phyloP scores from a whole-genome alignment of 2,113 vertebrate genomes.

The Tretioscincus oriximinensis region DNA sequence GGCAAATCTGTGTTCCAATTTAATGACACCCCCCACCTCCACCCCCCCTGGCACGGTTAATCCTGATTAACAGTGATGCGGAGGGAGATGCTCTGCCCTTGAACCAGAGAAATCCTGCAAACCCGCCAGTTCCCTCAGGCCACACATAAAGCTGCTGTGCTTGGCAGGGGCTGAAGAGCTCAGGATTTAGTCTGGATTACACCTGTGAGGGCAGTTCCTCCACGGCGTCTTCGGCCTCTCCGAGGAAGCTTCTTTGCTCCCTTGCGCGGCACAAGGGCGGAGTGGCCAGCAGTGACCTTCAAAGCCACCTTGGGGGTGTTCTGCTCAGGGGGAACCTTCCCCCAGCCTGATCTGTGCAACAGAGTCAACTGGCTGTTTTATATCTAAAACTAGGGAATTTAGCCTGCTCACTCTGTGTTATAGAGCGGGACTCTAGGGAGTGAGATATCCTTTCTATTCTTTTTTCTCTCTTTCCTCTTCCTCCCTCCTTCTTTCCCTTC shows the following conservation, averaged over 20 bases:
- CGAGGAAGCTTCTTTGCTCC: not conserved
- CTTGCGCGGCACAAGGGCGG: not conserved
- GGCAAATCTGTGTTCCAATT: not conserved
- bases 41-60: conserved; percentile 30
- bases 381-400: too few species aligned
- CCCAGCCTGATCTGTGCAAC: too few species aligned
- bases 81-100: conserved; percentile 50
- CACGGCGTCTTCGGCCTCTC: not conserved
- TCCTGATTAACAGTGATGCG: conserved; percentile 28
- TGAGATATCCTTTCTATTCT: too few species aligned
- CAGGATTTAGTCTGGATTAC: not conserved
- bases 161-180: not conserved
- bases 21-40: conserved; percentile 20
- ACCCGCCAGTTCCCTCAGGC: conserved; percentile 22
- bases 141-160: conserved; percentile 26
- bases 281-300: not conserved
- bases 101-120: conserved; percentile 25
- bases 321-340: not conserved
- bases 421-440: too few species aligned
- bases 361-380: too few species aligned
- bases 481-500: too few species aligned
- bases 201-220: not conserved
- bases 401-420: too few species aligned
- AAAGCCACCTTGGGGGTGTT: too few species aligned
- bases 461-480: too few species aligned